These are phyloP conservation scores for Theropithecus gelada DNA, from an alignment of 2,113 vertebrate genomes.

Conservation along the genomic window DNA sequence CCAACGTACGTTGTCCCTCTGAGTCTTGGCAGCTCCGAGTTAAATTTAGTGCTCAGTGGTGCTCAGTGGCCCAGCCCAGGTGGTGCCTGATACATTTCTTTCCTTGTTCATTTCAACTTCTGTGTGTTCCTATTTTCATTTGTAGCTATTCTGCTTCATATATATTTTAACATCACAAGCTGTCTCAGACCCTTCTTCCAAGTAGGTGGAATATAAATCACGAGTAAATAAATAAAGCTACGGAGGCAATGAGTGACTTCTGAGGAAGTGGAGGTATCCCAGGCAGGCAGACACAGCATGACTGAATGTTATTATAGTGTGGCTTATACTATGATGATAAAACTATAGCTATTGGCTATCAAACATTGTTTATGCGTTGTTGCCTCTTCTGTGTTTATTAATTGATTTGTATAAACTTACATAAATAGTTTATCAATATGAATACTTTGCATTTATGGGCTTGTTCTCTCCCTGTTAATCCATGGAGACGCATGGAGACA, in stretches of 20 bases:
- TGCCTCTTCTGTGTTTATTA: conserved; percentile 25
- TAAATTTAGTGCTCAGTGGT: background rate
- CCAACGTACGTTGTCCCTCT: background rate
- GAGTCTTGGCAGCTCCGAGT: background rate
- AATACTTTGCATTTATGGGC: background rate
- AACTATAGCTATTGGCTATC: conserved; percentile 38
- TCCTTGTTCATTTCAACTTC: conserved; percentile 27
- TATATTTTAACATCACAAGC: conserved; percentile 67
- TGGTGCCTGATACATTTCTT: conserved; percentile 4
- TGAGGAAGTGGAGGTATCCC: conserved; percentile 3
- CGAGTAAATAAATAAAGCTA: conserved; percentile 69
- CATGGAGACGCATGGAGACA: background rate
- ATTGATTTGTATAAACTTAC: conserved; percentile 32
- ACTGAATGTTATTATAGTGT: conserved; percentile 35
- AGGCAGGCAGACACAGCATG: conserved; percentile 48
- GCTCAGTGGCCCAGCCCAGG: background rate
- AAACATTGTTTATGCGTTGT: conserved; percentile 40
- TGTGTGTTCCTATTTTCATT: conserved; percentile 45
- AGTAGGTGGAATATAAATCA: conserved; percentile 64
- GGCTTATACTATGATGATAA: conserved; percentile 52
- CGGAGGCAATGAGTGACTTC: conserved; percentile 64
- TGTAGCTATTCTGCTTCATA: conserved; percentile 47
- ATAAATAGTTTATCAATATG: conserved; percentile 31
- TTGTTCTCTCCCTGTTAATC: background rate
- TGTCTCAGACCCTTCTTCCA: conserved; percentile 51